Conservation (phyloP, 2,113 vertebrate genomes). For the Arenaria interpres region DNA sequence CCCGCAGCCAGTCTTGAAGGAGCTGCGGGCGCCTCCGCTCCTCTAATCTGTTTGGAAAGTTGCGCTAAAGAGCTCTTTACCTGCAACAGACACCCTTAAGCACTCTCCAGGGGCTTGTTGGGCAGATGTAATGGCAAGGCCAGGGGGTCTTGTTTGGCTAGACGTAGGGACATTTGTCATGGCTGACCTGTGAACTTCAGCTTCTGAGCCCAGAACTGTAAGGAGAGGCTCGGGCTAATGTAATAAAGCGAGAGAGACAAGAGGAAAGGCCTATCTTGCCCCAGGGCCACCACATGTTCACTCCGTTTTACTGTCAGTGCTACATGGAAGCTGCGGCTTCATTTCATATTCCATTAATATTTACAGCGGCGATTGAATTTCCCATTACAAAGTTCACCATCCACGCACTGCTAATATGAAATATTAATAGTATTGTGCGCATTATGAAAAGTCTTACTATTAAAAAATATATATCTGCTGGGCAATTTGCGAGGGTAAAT, state of each 20-base stretch:
- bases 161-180: conserved; percentile 82
- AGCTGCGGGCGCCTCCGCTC: neutral
- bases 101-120: conserved; percentile 76
- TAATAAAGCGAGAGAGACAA: conserved; percentile 78
- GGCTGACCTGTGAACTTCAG: conserved; percentile 79
- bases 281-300: conserved; percentile 78
- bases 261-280: conserved; percentile 76
- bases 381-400: conserved; percentile 77
- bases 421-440: conserved; percentile 77
- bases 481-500: conserved; percentile 33
- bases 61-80: conserved; percentile 68
- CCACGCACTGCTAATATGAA: conserved; percentile 74
- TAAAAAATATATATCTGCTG: neutral
- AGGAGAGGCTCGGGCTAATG: conserved; percentile 75
- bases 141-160: conserved; percentile 77
- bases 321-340: conserved; percentile 73
- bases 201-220: conserved; percentile 74
- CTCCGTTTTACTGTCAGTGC: conserved; percentile 76
- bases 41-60: conserved; percentile 14
- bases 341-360: conserved; percentile 87
- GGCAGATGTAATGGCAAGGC: conserved; percentile 74
- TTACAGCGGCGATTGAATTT: conserved; percentile 82
- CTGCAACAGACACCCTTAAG: conserved; percentile 72
- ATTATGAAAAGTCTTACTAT: conserved; percentile 69
- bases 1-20: neutral